A percentile compares a stretch with the other conserved stretches of the same genome.
These are phyloP conservation scores for Drosophila grimshawi DNA, from an alignment of 1,140 invertebrate species.

Conservation along the genomic window DNA sequence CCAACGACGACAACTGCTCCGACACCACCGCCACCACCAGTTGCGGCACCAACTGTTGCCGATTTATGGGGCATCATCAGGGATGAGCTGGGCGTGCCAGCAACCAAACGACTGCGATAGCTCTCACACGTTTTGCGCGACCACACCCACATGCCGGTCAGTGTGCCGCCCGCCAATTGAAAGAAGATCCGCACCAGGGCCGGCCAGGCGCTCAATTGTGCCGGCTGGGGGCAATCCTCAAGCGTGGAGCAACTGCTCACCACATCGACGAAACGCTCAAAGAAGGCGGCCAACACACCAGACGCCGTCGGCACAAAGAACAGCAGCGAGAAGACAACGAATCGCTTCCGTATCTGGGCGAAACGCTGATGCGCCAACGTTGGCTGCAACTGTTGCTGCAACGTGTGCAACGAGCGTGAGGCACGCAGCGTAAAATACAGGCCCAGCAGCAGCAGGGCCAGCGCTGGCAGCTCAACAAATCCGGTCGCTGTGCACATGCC, in stretches of 20 bases:
- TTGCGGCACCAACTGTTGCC: conserved; percentile 2
- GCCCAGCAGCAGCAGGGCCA: conserved; percentile 86
- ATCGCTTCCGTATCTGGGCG: conserved; percentile 93
- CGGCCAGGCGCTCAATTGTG: conserved; percentile 76
- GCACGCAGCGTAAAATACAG: conserved; percentile 87
- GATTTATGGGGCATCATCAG: conserved; percentile 53
- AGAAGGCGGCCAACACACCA: conserved; percentile 86
- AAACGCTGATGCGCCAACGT: conserved; percentile 91
- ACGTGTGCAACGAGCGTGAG: conserved; percentile 87
- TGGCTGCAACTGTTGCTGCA: conserved; percentile 85
- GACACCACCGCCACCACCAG: background rate
- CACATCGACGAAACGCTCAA: conserved; percentile 86
- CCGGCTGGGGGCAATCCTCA: conserved; percentile 81
- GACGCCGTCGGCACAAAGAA: conserved; percentile 89
- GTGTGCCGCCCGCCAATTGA: conserved; percentile 91
- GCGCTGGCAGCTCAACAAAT: conserved; percentile 90
- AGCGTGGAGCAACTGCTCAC: conserved; percentile 85
- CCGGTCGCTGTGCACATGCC: conserved; percentile 91
- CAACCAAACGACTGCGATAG: conserved; percentile 71
- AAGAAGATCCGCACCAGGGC: conserved; percentile 90
- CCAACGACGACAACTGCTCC: too few species aligned
- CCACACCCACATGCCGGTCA: conserved; percentile 96
- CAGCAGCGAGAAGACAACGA: conserved; percentile 92
- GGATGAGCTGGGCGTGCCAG: conserved; percentile 56
- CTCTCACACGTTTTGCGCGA: conserved; percentile 92